Evolutionary conservation across 2,113 vertebrate genomes (phyloP), one percentile per base, ranked within the genome.

Genomic region (Cardinalis cardinalis): DNA sequence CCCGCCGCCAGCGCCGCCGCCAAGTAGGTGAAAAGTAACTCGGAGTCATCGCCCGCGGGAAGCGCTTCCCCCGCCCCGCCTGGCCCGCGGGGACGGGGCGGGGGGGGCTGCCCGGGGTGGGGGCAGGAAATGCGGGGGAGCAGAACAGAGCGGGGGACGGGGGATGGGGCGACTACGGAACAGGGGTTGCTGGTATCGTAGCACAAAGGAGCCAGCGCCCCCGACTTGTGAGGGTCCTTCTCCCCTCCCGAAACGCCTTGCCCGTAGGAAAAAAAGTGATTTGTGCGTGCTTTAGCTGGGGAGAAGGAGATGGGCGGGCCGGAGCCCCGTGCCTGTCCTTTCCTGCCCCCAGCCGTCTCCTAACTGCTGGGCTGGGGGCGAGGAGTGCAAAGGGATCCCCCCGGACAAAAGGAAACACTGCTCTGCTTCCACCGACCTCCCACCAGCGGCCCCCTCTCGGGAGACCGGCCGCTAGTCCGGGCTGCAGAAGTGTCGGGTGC

Each of bases 11-110:
- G 4, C 36, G 92, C 58, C 18, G 21, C 56, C 6, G 76, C 23
- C 88, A 96, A 97, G 71, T 97, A n/a, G 97, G 97, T 97, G 97
- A 98, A 95, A 93, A 93, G 96, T 95, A 96, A 97, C 93, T 69
- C 77, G 58, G 80, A 84, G 96, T 79, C 96, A 55, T 36, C 23
- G 88, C 81, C 75, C 84, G 92, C 73, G 40, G 36, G 10, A 2
- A 34, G 59, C 32, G 16, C 63, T 51, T 24, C 16, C 69, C 43
- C 15, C 10, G 28, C 26, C 26, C 56, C 40, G 60, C 77, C 76
- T 6, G 71, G 19, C 14, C 51, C 34, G 34, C 9, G 52, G 71
- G 59, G 24, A 32, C 10, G 17, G 36, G 18, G 24, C 18, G 44
- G 44, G 40, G 31, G 38, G 52, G 41, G 20, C 14, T 17, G 34